A percentile compares a stretch with the other conserved stretches of the same genome.
Evolutionary conservation across 2,797 vertebrate species (phyloP).

Genomic region (Okamejei kenojei): DNA sequence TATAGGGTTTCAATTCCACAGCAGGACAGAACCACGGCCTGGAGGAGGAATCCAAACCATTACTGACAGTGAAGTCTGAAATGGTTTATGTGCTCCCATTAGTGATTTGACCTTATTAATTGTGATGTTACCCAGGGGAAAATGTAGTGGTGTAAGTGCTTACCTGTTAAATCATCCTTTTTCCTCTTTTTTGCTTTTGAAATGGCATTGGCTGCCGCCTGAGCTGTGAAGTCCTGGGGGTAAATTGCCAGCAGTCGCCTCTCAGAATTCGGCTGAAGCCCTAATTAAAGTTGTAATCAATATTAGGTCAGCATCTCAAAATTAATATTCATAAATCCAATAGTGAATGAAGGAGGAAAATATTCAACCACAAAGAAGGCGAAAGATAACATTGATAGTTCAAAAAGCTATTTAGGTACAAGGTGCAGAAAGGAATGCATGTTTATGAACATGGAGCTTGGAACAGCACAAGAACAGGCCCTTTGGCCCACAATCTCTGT

Average conservation of each 20-base stretch:
- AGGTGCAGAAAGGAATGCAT: neutral
- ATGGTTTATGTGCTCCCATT: neutral
- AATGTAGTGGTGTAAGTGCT: conserved; percentile 36
- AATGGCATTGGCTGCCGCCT: conserved; percentile 43
- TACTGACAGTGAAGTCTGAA: neutral
- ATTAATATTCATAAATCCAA: neutral
- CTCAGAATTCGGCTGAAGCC: conserved; percentile 9
- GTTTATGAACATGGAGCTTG: too few species aligned
- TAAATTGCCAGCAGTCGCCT: conserved; percentile 39
- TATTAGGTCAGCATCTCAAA: neutral
- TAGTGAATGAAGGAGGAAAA: neutral
- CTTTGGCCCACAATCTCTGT: too few species aligned
- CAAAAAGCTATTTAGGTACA: neutral
- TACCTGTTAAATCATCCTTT: conserved; percentile 53
- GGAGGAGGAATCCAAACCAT: neutral
- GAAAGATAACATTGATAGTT: neutral
- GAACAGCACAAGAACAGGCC: too few species aligned
- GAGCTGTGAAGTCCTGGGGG: conserved; percentile 44
- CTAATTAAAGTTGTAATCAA: neutral
- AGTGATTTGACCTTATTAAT: neutral
- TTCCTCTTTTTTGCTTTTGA: conserved; percentile 57
- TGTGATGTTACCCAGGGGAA: neutral
- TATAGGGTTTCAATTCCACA: neutral
- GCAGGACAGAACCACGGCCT: neutral
- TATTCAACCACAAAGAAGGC: neutral